phyloP scores from a whole-genome alignment of 2,113 vertebrate species.

The Cheirogaleus medius region DNA sequence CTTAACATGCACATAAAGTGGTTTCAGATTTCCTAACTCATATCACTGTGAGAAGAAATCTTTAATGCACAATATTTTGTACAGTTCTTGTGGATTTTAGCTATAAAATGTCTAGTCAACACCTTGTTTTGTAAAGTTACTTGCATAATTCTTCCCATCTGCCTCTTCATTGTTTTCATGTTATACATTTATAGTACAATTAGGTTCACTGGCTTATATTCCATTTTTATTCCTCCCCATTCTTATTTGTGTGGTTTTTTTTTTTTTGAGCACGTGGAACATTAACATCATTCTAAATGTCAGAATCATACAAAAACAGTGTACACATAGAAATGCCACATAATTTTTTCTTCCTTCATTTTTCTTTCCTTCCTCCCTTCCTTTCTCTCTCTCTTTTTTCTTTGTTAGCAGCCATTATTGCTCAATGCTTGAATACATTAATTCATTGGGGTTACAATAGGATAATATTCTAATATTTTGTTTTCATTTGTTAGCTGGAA shows the following conservation, averaged over 20 bases:
- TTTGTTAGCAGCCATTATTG: background rate
- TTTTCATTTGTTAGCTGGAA: background rate
- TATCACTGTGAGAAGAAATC: too few species aligned
- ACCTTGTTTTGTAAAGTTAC: background rate
- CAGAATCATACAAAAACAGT: background rate
- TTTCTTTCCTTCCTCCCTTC: rapidly evolving
- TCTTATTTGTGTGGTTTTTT: background rate
- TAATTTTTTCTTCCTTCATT: background rate
- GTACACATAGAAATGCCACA: background rate
- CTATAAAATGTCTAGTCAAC: background rate
- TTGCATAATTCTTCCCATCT: background rate
- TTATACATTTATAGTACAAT: background rate
- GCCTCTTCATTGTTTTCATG: background rate
- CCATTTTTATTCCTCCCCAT: background rate
- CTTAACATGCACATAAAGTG: too few species aligned
- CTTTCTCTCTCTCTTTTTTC: background rate
- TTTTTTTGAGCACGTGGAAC: background rate
- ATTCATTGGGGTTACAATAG: background rate
- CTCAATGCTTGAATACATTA: background rate
- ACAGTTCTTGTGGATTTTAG: background rate
- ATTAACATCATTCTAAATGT: background rate
- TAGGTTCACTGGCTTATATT: too few species aligned
- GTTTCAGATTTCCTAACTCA: too few species aligned
- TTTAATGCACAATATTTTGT: background rate
- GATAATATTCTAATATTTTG: background rate